Percentiles rank a stretch among this genome's conserved stretches.
Evolutionary conservation across 2,797 vertebrate genomes (phyloP).

Genomic region (Tapirus indicus): DNA sequence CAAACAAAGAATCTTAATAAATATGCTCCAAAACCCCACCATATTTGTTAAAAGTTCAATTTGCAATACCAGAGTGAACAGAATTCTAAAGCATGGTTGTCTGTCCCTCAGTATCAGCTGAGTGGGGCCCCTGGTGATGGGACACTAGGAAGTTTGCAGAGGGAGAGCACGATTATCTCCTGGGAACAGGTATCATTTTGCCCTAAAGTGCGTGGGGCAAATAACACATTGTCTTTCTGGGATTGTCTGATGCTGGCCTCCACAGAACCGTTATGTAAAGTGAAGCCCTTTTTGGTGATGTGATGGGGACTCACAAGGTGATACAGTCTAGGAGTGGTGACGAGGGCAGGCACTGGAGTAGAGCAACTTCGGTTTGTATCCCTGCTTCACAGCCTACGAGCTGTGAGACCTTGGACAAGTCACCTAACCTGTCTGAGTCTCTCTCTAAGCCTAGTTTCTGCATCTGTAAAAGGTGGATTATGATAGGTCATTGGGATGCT

Average conservation of each 20-base stretch:
- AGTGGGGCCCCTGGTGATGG: not conserved
- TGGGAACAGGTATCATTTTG: not conserved
- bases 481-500: not conserved
- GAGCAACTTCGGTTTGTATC: not conserved
- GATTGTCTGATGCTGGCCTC: not conserved
- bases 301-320: not conserved
- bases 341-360: not conserved
- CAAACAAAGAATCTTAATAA: slow-evolving; percentile 15
- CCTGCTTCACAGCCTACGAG: not conserved
- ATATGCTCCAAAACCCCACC: not conserved
- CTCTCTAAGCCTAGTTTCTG: not conserved
- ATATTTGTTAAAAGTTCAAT: not conserved
- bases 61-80: not conserved
- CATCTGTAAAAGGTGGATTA: not conserved
- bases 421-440: not conserved
- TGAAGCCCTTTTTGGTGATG: not conserved
- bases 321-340: not conserved
- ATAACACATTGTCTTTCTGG: slow-evolving; percentile 28
- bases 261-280: not conserved
- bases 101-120: not conserved
- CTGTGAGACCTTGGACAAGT: not conserved
- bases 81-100: not conserved
- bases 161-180: not conserved
- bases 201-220: not conserved
- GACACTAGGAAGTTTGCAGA: not conserved